Conservation (phyloP, 2,888 invertebrate genomes). For the Gastracanthus pulcherrimus region DNA sequence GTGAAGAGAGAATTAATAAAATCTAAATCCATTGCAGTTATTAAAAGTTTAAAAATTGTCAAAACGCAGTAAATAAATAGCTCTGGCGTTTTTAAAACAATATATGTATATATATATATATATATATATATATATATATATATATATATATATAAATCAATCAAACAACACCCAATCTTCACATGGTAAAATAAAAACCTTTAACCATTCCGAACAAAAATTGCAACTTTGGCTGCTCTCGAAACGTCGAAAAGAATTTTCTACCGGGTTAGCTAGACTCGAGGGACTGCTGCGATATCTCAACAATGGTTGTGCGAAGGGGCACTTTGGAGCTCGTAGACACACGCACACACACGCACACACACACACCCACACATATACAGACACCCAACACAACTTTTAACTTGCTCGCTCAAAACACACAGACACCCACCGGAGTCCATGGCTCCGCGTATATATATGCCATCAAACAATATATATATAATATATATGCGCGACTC, state of each 20-base stretch:
- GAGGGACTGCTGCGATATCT: conserved; percentile 37
- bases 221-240: background rate
- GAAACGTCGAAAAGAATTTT: background rate
- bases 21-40: too few relatives aligned
- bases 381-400: too few relatives aligned
- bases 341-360: background rate
- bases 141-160: too few relatives aligned
- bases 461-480: conserved; percentile 40
- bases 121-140: too few relatives aligned
- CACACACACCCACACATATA: background rate
- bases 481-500: conserved; percentile 31
- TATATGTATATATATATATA: too few relatives aligned
- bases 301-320: conserved; percentile 47
- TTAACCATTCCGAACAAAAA: conserved; percentile 22
- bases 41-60: too few relatives aligned
- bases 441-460: background rate
- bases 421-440: background rate
- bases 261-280: background rate
- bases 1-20: too few relatives aligned
- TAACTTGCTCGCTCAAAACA: too few relatives aligned
- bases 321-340: conserved; percentile 47
- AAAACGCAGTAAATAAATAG: too few relatives aligned
- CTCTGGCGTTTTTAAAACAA: too few relatives aligned
- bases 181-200: conserved; percentile 2
- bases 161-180: conserved; percentile 15